Base-by-base conservation (phyloP, 2,797 vertebrate genomes). In the Atherinosoma microstoma region DNA sequence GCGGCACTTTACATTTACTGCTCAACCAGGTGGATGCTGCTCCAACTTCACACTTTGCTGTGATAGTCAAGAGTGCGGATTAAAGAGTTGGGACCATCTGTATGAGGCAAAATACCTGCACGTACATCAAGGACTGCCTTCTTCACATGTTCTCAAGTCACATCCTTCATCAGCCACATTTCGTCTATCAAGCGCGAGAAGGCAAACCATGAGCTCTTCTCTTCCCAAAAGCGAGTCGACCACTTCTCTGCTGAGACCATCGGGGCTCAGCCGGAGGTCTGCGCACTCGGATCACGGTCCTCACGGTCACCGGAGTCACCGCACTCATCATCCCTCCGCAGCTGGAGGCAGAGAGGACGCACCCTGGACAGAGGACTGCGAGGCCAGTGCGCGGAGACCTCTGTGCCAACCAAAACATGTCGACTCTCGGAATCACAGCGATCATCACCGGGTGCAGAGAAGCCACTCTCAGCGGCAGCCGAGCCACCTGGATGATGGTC, bases 151-250 rank as follows among this genome's bases (percentile, higher is more conserved):
- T 15, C 53, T 36, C 65, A 51, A 60, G 58, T 77, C 68, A 35
- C 76, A 78, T 70, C 67, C 70, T 77, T 57, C 78, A 45, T 45
- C 70, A 70, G 63, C 70, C 42, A 70, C 76, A 79, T 76, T 66
- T 45, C 65, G 58, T 35, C 58, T 34, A 40, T 75, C 58, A 54
- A 53, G 36, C 38, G 38, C 58, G 24, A 68, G 54, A 18, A 47
- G 56, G 42, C 22, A 75, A 85, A 94, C 87, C 78, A 96, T 97
- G 96, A 96, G 95, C 92, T 94, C 95, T 67, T 85, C 94, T 86
- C 88, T 96, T 63, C 94, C 96, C 71, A 96, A 96, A 87, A 97
- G 96, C 94, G 96, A 98, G 75, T 96, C 97, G 76, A 94, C 95
- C 81, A 95, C 96, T 40, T 96, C 96, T 63, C 93, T 97, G 74